Percentiles rank a stretch among this genome's conserved stretches.
Evolutionary conservation across 2,797 vertebrate species (phyloP).

Genomic region (Salmo trutta): DNA sequence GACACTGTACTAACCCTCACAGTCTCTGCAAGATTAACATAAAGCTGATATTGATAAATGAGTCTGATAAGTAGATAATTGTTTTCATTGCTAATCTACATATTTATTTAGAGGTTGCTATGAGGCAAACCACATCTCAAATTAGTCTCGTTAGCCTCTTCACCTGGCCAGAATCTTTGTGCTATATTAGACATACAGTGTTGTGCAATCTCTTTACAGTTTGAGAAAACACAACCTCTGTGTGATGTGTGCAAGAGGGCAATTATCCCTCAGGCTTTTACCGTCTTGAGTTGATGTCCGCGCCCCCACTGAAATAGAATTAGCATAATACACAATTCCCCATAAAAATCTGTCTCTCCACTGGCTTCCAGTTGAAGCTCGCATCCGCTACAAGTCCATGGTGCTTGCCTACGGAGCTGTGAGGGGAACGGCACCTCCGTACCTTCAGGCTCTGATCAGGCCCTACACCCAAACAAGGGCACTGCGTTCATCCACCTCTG

Average conservation of each 20-base stretch:
- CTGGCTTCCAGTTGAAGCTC: too few relatives aligned
- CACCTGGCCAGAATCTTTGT: background rate
- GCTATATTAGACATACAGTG: conserved; percentile 20
- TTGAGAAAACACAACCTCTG: conserved; percentile 17
- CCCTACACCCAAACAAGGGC: too few relatives aligned
- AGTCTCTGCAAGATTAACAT: conserved; percentile 32
- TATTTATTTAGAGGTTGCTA: conserved; percentile 25
- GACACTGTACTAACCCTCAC: background rate
- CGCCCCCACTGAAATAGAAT: background rate
- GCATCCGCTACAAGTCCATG: too few relatives aligned
- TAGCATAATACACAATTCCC: too few relatives aligned
- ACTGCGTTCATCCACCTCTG: too few relatives aligned
- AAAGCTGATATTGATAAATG: conserved; percentile 25
- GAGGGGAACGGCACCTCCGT: too few relatives aligned
- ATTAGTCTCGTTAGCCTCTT: conserved; percentile 26
- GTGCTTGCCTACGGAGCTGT: too few relatives aligned
- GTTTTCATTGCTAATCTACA: conserved; percentile 50
- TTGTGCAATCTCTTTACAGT: conserved; percentile 28
- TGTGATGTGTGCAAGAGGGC: conserved; percentile 17
- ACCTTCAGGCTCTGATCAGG: too few relatives aligned
- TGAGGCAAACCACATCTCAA: conserved; percentile 43
- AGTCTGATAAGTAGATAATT: conserved; percentile 20
- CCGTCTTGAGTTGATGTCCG: background rate
- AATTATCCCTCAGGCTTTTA: conserved; percentile 8
- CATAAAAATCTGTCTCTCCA: background rate